Conservation (phyloP, 2,888 invertebrate genomes). For the Lasioglossum calceatum region DNA sequence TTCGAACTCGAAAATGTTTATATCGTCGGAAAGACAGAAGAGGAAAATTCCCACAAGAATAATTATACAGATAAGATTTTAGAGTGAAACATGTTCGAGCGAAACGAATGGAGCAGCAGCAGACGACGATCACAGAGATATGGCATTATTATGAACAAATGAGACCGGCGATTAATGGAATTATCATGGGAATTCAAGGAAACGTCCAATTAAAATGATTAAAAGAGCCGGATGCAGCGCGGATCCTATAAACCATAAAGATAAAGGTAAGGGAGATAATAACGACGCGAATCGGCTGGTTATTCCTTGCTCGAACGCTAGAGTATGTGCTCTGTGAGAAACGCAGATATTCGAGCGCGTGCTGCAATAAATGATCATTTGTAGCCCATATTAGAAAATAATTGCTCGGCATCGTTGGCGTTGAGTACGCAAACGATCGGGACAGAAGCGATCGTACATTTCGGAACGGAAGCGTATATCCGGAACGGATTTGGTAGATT, state of each 20-base stretch:
- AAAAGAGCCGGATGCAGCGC: constrained; percentile 9
- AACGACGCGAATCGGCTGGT: not conserved
- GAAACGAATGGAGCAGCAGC: not conserved
- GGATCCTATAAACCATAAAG: constrained; percentile 8
- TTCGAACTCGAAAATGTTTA: not conserved
- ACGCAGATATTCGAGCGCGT: not conserved
- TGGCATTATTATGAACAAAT: not conserved
- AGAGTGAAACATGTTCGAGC: not conserved
- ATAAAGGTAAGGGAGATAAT: constrained; percentile 7
- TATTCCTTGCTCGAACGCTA: not conserved
- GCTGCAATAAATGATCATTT: not conserved
- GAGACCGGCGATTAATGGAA: constrained; percentile 4
- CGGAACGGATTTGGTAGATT: constrained; percentile 39
- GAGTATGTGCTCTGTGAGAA: not conserved
- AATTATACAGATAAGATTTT: not conserved
- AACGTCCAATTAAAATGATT: constrained; percentile 27
- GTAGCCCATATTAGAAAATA: not conserved
- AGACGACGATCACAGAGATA: not conserved
- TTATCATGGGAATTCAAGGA: constrained; percentile 1
- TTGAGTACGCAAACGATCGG: not conserved
- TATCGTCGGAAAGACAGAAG: not conserved
- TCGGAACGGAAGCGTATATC: constrained; percentile 1
- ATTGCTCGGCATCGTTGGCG: not conserved
- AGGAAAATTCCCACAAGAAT: not conserved
- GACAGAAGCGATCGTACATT: not conserved